A percentile compares a stretch with the other conserved stretches of the same genome.
Evolutionary conservation across 2,113 vertebrate species (phyloP).

Genomic region (Malurus elegans): DNA sequence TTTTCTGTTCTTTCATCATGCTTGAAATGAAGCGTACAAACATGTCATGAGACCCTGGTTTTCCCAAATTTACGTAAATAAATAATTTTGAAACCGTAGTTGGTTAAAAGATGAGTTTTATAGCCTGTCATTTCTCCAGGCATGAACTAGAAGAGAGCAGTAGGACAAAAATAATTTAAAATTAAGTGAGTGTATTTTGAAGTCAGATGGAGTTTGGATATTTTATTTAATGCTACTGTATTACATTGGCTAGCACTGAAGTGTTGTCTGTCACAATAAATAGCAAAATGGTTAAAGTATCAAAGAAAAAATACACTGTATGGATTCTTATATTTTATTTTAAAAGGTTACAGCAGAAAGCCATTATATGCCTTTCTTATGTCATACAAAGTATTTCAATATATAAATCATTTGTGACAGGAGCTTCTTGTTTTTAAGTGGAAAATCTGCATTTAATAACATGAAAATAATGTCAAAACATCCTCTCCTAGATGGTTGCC

Average conservation of each 20-base stretch:
- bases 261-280: background rate
- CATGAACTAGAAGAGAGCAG: background rate
- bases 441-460: slow-evolving; percentile 67
- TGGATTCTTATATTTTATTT: background rate
- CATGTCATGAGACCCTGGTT: background rate
- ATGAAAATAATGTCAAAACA: slow-evolving; percentile 58
- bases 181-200: background rate
- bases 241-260: background rate
- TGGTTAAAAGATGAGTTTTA: background rate
- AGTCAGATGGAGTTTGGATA: background rate
- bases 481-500: slow-evolving; percentile 18
- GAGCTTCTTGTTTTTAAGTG: slow-evolving; percentile 66
- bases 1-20: background rate
- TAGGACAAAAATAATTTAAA: background rate
- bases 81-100: background rate
- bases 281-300: background rate
- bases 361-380: slow-evolving; percentile 32
- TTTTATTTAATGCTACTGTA: background rate
- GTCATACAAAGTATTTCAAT: slow-evolving; percentile 39
- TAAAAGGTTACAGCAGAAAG: slow-evolving; percentile 23
- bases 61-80: background rate
- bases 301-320: background rate
- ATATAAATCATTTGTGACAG: slow-evolving; percentile 65
- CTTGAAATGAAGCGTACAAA: background rate
- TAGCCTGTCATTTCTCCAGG: background rate